Evolutionary conservation across 2,888 invertebrate genomes (phyloP).

Genomic region (Chouioia cunea): DNA sequence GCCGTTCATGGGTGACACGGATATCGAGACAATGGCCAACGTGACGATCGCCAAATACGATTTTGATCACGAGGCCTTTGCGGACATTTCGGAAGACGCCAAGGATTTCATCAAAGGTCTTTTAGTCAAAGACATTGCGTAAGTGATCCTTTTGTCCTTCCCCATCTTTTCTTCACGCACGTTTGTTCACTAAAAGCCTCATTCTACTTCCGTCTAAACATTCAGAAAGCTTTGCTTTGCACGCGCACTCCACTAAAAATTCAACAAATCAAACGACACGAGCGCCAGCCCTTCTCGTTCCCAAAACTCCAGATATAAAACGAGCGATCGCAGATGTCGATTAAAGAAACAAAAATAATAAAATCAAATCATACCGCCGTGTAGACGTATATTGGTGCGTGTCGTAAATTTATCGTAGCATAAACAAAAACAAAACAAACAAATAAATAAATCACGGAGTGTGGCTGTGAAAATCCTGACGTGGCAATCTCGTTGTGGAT

Average conservation of each 20-base stretch:
- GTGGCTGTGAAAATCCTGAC: slow-evolving; percentile 45
- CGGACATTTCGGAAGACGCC: slow-evolving; percentile 92
- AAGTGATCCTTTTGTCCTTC: slow-evolving; percentile 68
- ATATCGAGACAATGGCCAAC: slow-evolving; percentile 98
- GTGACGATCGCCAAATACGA: slow-evolving; percentile 97
- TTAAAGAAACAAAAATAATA: background rate
- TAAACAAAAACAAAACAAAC: slow-evolving; percentile 30
- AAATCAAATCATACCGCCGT: slow-evolving; percentile 1
- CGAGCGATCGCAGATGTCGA: background rate
- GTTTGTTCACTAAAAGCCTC: no score
- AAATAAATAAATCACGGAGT: no score
- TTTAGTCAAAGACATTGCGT: slow-evolving; percentile 92
- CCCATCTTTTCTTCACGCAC: no score
- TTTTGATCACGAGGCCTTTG: slow-evolving; percentile 97
- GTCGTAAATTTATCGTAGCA: background rate
- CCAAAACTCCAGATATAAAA: no score
- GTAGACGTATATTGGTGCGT: no score
- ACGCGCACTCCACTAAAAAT: no score
- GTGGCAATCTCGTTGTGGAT: slow-evolving; percentile 56
- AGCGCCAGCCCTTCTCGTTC: no score
- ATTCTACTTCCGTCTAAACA: no score
- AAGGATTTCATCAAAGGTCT: slow-evolving; percentile 95
- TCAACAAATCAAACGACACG: no score
- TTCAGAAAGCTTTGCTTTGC: no score
- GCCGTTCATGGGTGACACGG: slow-evolving; percentile 98